Evolutionary conservation across 2,888 invertebrate genomes (phyloP), one percentile per base, ranked within the genome.

Genomic region (Artemia sinica): DNA sequence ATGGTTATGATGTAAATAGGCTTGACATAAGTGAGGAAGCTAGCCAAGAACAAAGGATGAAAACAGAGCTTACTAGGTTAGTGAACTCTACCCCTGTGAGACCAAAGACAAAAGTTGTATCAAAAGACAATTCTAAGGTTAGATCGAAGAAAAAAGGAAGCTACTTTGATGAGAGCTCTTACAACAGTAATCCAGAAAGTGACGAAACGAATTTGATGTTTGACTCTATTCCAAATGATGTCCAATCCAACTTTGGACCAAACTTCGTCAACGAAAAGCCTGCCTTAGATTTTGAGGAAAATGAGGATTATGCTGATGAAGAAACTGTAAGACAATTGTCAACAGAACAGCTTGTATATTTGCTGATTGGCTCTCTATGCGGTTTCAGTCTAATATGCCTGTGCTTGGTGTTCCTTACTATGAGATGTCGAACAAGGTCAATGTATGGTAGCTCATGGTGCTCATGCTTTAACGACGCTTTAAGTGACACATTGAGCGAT

Each of bases 381-480:
- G 69, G 69, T 12, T 48, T 69, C 50, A 69, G 69, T 67, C 48
- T 69, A 51, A 50, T 69, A 50, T 69, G 66, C 67, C 52, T 69
- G n/a, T 66, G 69, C 66, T 49, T 63, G 66, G 69, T 69, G 13
- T 65, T 65, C 8, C 18, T 69, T 48, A 69, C 69, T 14, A 69
- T 69, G 13, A 50, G 69, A 13, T 69, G 69, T 52, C 66, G 69
- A 14, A 68, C 28, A 9, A 58, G 28, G 63, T 18, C 14, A 18
- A n/a, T 58, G 28, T 58, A 58, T 28, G 10, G 28, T 18, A 58
- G 28, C 14, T 18, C 63, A 18, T 58, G 63, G 63, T 58, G 63
- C 28, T 28, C 63, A 18, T 58, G 63, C 63, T 58, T 58, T 58
- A 9, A 28, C 63, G 63, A 58, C n/a, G 63, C 63, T n/a, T 41